Conservation (phyloP, 2,888 invertebrate genomes). For the Biston betularia region DNA sequence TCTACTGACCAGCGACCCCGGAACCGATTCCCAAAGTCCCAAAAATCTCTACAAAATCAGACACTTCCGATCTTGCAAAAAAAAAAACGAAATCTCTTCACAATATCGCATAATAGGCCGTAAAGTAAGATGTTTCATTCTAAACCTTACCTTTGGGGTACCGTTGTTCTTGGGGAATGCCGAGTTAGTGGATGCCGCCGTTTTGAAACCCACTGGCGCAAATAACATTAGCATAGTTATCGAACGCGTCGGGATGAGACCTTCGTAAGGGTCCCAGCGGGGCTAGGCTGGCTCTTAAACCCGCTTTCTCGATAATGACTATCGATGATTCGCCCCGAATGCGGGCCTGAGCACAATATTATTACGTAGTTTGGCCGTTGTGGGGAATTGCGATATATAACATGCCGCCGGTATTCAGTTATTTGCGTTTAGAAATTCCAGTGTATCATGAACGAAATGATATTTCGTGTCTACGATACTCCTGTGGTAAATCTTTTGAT, state of each 20-base stretch:
- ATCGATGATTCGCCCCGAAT: constrained; percentile 83
- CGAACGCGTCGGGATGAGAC: constrained; percentile 83
- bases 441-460: constrained; percentile 45
- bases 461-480: constrained; percentile 13
- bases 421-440: constrained; percentile 65
- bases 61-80: constrained; percentile 48
- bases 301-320: constrained; percentile 85
- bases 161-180: constrained; percentile 64
- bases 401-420: constrained; percentile 71
- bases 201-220: constrained; percentile 81
- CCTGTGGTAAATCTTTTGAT: constrained; percentile 11
- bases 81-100: constrained; percentile 63
- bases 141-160: constrained; percentile 63
- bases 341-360: constrained; percentile 80
- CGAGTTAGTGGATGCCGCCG: constrained; percentile 75
- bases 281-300: constrained; percentile 82
- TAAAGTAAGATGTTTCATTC: constrained; percentile 68
- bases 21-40: constrained; percentile 41
- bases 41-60: constrained; percentile 47
- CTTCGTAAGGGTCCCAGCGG: constrained; percentile 81
- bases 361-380: constrained; percentile 80
- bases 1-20: constrained; percentile 42
- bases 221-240: constrained; percentile 87
- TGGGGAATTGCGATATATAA: constrained; percentile 80
- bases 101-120: constrained; percentile 60